Evolutionary conservation across 2,888 invertebrate species (phyloP).

Genomic region (Gasteruption jaculator): DNA sequence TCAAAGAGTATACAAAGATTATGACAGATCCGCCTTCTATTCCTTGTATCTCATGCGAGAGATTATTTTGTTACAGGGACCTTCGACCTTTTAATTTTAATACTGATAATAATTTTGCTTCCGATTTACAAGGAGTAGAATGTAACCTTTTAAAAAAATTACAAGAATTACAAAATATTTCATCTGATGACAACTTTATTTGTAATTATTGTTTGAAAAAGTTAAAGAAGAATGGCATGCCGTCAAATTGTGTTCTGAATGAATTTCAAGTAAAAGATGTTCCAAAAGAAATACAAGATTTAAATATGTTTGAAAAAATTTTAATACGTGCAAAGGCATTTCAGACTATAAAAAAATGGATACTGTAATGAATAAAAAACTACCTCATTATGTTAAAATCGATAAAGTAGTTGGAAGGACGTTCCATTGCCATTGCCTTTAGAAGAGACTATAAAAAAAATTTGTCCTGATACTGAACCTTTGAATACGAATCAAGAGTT

Average conservation of each 20-base stretch:
- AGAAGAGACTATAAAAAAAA: slow-evolving; percentile 37
- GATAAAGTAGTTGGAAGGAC: slow-evolving; percentile 29
- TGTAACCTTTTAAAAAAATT: not conserved
- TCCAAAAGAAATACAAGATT: slow-evolving; percentile 21
- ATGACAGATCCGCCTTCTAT: slow-evolving; percentile 20
- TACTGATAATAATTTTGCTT: not conserved
- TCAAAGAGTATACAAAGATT: slow-evolving; percentile 19
- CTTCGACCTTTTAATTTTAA: slow-evolving; percentile 11
- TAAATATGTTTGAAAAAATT: slow-evolving; percentile 30
- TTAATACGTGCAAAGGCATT: slow-evolving; percentile 40
- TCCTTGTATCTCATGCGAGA: slow-evolving; percentile 26
- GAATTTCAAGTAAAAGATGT: slow-evolving; percentile 19
- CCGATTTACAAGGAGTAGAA: not conserved
- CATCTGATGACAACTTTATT: slow-evolving; percentile 10
- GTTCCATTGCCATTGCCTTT: slow-evolving; percentile 41
- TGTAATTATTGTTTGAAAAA: slow-evolving; percentile 21
- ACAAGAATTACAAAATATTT: slow-evolving; percentile 6
- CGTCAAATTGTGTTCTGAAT: slow-evolving; percentile 31
- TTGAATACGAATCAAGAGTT: slow-evolving; percentile 33
- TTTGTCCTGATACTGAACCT: slow-evolving; percentile 31
- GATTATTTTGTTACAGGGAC: slow-evolving; percentile 22
- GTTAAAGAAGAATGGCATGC: slow-evolving; percentile 25
- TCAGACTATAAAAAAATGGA: slow-evolving; percentile 36
- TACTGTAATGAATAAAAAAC: slow-evolving; percentile 34
- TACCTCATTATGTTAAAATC: slow-evolving; percentile 27